Base-by-base conservation (phyloP, 2,797 vertebrate genomes). In the Lacerta viridis region DNA sequence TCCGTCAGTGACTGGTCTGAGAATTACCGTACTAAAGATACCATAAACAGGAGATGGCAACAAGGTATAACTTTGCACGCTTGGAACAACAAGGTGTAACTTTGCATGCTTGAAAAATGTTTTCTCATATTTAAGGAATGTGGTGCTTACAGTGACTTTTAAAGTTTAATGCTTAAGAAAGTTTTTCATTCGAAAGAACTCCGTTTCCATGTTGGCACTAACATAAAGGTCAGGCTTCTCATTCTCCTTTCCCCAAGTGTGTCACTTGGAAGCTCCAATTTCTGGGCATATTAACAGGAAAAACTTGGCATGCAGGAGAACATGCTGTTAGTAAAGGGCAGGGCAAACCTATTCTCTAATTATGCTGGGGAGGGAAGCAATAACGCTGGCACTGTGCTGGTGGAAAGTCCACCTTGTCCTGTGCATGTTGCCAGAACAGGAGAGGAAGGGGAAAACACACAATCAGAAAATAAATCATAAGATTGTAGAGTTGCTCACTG, bases 231-330 rank as follows among this genome's bases (percentile, higher is more conserved):
- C 78, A 81, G 55, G 43, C 5, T n/a, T 81, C 36, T 87, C 11
- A 41, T 55, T 39, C 50, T 39, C 20, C 25, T 29, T 23, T 72
- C 3, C 46, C 55, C 36, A 86, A 87, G 50, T 55, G 33, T 71
- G 66, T 72, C 33, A 74, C 50, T 81, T 64, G 46, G 68, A 74
- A 64, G 69, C 69, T 72, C 10, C 29, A 41, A 39, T 64, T 87
- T 74, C 78, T 81, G 79, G 71, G 68, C 68, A 74, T 23, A 87
- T 80, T 23, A n/a, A 74, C 78, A 64, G 33, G 18, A 75, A 87
- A 87, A 87, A 29, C 50, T 59, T 87, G 50, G 68, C 68, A 33
- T 72, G 11, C 50, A 61, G n/a, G 68, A 71, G 25, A 59, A 87
- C 77, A 55, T 87, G 43, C 77, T 80, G 77, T 72, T 72, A 72